Evolutionary conservation across 2,797 vertebrate genomes (phyloP).

Genomic region (Clarias platycephalus): DNA sequence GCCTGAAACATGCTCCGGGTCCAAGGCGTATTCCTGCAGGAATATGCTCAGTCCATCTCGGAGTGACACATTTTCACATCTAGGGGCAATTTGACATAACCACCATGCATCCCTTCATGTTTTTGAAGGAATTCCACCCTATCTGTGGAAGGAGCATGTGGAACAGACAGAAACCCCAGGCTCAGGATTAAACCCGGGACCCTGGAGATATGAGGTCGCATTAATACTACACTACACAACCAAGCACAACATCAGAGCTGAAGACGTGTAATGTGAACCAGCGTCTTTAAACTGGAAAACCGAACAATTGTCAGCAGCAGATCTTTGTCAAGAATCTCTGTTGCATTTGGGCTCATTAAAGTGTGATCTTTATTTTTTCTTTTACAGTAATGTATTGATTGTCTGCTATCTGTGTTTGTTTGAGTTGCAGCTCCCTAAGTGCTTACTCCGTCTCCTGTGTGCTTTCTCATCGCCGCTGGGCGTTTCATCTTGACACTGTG

Average conservation of each 20-base stretch:
- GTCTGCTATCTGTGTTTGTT: constrained; percentile 75
- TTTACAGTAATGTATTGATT: constrained; percentile 75
- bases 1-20: not conserved
- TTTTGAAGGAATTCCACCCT: not conserved
- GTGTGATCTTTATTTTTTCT: constrained; percentile 63
- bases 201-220: not conserved
- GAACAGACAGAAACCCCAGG: not conserved
- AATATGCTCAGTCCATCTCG: not conserved
- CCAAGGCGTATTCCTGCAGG: not conserved
- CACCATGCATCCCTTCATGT: not conserved
- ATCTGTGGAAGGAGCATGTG: not conserved
- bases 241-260: not conserved
- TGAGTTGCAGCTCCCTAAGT: constrained; percentile 70
- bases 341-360: constrained; percentile 72
- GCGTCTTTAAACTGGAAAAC: not conserved
- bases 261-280: not conserved
- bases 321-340: constrained; percentile 40
- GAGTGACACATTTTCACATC: not conserved
- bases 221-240: not conserved
- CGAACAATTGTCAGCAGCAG: not conserved
- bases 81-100: not conserved
- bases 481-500: constrained; percentile 76
- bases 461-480: constrained; percentile 70
- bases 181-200: not conserved
- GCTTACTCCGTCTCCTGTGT: constrained; percentile 64